Percentiles rank a stretch among this genome's conserved stretches.
Evolutionary conservation across 2,113 vertebrate genomes (phyloP).

Genomic region (Triplophysa tibetana): DNA sequence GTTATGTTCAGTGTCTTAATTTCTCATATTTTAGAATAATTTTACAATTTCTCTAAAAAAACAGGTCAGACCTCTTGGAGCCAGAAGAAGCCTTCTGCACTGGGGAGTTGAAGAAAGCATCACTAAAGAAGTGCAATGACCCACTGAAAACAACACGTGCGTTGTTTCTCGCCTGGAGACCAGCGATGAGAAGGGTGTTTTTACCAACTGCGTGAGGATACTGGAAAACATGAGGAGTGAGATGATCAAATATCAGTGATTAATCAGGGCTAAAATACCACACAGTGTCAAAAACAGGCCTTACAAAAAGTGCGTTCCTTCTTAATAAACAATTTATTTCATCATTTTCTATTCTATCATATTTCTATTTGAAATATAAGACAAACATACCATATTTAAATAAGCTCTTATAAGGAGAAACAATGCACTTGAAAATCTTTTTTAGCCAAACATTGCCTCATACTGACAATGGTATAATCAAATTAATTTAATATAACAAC

Average conservation of each 20-base stretch:
- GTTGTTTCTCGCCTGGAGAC: slow-evolving; percentile 95
- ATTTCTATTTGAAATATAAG: no score
- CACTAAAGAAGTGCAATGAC: slow-evolving; percentile 95
- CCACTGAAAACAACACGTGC: slow-evolving; percentile 95
- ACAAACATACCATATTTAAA: no score
- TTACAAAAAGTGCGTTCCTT: not conserved
- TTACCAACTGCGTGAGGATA: slow-evolving; percentile 96
- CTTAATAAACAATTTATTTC: no score
- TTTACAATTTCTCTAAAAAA: not conserved
- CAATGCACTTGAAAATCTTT: no score
- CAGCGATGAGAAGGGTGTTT: slow-evolving; percentile 94
- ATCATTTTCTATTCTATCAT: no score
- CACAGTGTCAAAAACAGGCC: not conserved
- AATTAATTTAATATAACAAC: no score
- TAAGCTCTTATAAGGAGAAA: no score
- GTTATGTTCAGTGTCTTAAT: not conserved
- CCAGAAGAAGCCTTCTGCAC: slow-evolving; percentile 89
- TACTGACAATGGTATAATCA: no score
- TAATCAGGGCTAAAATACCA: not conserved
- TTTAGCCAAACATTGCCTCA: no score
- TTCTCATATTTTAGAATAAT: not conserved
- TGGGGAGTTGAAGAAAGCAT: slow-evolving; percentile 90
- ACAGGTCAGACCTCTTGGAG: slow-evolving; percentile 79
- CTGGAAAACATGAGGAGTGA: slow-evolving; percentile 63
- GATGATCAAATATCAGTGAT: not conserved